Conservation (phyloP, 2,797 vertebrate genomes). For the Tenualosa thibaudeaui region DNA sequence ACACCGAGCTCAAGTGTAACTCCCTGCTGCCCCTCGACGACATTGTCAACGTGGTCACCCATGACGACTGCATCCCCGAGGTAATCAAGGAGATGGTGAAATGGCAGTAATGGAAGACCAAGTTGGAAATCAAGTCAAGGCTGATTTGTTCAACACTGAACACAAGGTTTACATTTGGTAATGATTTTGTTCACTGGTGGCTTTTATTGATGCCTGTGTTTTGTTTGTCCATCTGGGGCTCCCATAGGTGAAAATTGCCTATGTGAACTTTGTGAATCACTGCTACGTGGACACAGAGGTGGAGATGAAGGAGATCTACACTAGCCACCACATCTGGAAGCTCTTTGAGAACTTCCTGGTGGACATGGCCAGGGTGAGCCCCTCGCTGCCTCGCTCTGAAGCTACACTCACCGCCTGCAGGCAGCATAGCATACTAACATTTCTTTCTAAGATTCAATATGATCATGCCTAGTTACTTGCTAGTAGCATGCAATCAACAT, state of each 20-base stretch:
- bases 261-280: conserved; percentile 98
- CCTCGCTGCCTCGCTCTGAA: not conserved
- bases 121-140: conserved; percentile 55
- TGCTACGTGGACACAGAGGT: conserved; percentile 99
- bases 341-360: conserved; percentile 98
- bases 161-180: not conserved
- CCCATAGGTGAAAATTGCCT: conserved; percentile 93
- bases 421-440: not conserved
- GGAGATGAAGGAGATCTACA: conserved; percentile 99
- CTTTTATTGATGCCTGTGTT: no score
- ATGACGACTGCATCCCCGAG: conserved; percentile 98
- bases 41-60: conserved; percentile 94
- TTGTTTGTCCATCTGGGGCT: conserved; percentile 1
- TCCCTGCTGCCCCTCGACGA: conserved; percentile 96
- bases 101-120: not conserved
- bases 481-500: no score
- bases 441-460: no score
- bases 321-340: conserved; percentile 99
- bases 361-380: conserved; percentile 91
- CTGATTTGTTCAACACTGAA: no score
- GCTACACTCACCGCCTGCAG: not conserved
- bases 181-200: not conserved
- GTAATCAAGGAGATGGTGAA: conserved; percentile 61
- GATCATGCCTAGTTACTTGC: no score
- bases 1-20: conserved; percentile 98